Base-by-base conservation (phyloP, 1,140 invertebrate species). In the Lordiphosa mommai region DNA sequence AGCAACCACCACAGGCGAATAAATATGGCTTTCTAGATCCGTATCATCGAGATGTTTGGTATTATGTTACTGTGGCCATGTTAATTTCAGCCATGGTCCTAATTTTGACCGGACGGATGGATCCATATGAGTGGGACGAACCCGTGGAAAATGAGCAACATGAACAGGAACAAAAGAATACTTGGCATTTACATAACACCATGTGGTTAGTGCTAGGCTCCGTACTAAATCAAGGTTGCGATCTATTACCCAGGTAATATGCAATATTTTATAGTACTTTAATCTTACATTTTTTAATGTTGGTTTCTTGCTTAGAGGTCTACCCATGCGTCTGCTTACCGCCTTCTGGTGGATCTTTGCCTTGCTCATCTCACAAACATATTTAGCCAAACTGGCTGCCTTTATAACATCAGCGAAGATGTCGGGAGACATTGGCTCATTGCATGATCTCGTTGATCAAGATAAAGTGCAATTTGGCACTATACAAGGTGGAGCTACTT, bases 341-440 rank as follows among this genome's bases (percentile, higher is more conserved):
- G 94, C 94, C 0, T 95, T 96, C 90, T 99, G 97, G 96, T 98
- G 96, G 96, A 97, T 98, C 71, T 99, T 98, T 84, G 95, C 95
- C 0, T 90, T 99, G 29, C 98, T 99, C 38, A 96, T 99, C 88
- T 96, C 96, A 7, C 96, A 96, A 0, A 97, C 96, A 0, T 99
- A 99, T 88, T 99, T 97, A 0, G 97, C 97, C 8, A 98, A 98
- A 89, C 90, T 99, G 61, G 96, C 98, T 3, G 96, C 98, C 2
- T 99, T 98, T 69, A 91, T 99, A 23, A 98, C 98, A 0, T 93
- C 94, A 2, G 94, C 95, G 2, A 91, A 95, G 56, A 93, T 97
- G 90, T 93, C 95, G 3, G 92, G 93, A n/a, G 93, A 94, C 0
- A 97, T 99, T 12, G 92, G 94, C 63, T 93, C 92, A 49, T 94